Conservation (phyloP, 2,797 vertebrate genomes). For the Parotocinclus haroldoi region DNA sequence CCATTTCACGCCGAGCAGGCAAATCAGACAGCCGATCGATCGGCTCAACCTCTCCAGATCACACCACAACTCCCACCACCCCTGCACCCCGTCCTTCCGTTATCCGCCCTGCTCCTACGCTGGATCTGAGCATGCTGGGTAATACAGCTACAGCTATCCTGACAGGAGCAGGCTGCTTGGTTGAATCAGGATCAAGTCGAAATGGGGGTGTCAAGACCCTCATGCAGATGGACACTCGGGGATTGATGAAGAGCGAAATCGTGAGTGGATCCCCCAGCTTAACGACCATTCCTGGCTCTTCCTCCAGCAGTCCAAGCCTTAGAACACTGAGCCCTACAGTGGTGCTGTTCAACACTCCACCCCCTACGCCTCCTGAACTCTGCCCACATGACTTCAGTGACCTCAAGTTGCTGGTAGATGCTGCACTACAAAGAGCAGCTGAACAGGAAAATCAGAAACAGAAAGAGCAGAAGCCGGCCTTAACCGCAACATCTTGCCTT, state of each 20-base stretch:
- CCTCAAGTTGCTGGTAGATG: conserved; percentile 86
- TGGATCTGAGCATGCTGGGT: conserved; percentile 81
- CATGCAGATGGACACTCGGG: conserved; percentile 66
- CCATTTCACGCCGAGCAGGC: conserved; percentile 86
- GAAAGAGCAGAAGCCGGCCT: conserved; percentile 59
- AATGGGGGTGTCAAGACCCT: conserved; percentile 69
- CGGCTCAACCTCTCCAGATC: conserved; percentile 59
- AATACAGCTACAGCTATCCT: conserved; percentile 78
- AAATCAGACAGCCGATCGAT: conserved; percentile 65
- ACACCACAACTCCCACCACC: conserved; percentile 41
- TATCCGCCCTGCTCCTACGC: conserved; percentile 70
- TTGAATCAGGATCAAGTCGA: conserved; percentile 50
- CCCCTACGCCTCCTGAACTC: conserved; percentile 85
- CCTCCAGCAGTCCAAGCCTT: conserved; percentile 55
- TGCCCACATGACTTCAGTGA: conserved; percentile 88
- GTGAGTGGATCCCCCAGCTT: conserved; percentile 4
- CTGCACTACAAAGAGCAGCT: conserved; percentile 82
- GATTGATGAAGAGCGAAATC: conserved; percentile 62
- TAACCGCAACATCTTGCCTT: not conserved
- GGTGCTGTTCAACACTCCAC: conserved; percentile 87
- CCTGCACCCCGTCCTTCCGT: conserved; percentile 60
- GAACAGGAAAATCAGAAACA: conserved; percentile 81
- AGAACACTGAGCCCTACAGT: conserved; percentile 71
- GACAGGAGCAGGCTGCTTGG: conserved; percentile 60
- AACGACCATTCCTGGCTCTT: conserved; percentile 32